Evolutionary conservation across 2,113 vertebrate species (phyloP).

Genomic region (Heptranchias perlo): DNA sequence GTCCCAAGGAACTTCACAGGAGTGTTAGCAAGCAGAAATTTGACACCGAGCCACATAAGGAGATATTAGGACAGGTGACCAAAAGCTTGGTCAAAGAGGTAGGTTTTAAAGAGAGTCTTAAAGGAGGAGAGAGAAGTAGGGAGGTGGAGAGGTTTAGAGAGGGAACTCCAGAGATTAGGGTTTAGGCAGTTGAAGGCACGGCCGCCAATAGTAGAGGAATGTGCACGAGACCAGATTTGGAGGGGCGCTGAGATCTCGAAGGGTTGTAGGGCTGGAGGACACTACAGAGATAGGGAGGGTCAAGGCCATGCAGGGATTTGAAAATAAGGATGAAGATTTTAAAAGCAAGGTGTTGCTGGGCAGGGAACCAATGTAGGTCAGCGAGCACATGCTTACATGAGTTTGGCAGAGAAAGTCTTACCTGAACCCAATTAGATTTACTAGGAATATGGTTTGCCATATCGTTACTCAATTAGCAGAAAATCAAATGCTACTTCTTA

Average conservation of each 20-base stretch:
- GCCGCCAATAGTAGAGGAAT: not conserved
- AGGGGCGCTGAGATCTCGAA: not conserved
- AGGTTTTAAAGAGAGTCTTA: too few relatives aligned
- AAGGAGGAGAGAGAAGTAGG: not conserved
- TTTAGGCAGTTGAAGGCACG: not conserved
- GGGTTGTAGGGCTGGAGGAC: not conserved
- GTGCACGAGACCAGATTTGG: not conserved
- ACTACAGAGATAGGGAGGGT: not conserved
- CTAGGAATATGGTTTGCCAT: not conserved
- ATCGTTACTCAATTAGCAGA: not conserved
- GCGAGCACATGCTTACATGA: not conserved
- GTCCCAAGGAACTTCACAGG: not conserved
- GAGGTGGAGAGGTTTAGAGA: not conserved
- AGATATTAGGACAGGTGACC: not conserved
- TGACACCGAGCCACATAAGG: not conserved
- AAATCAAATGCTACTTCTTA: not conserved
- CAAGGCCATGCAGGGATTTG: too few relatives aligned
- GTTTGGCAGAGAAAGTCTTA: not conserved
- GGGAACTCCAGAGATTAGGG: not conserved
- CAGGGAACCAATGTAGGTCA: not conserved
- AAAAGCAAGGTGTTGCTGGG: not conserved
- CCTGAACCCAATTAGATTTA: not conserved
- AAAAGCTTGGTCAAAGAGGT: not conserved
- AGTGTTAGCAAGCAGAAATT: not conserved
- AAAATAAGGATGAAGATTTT: too few relatives aligned